Base-by-base conservation (phyloP, 2,888 invertebrate species). In the Drosophila macrospina region DNA sequence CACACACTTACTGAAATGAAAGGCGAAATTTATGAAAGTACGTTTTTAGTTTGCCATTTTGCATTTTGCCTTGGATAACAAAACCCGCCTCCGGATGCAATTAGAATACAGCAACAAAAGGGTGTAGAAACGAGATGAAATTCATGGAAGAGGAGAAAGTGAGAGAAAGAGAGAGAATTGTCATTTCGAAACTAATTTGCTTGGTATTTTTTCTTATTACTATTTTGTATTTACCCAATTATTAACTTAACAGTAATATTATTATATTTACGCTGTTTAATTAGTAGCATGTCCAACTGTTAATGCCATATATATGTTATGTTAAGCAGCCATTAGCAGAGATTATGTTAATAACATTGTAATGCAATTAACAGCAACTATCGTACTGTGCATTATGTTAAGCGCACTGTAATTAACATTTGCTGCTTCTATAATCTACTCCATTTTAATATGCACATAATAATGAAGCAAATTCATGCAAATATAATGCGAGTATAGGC, bases 71-170 rank as follows among this genome's bases (percentile, higher is more conserved):
- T 57, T 54, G 63, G 63, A 73, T 66, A 69, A 67, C 48, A 42
- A 66, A 73, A 52, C 26, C 15, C 47, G 85, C 79, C 85, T 76
- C 69, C 76, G 85, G 85, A 71, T 76, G 81, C 67, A 78, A 79
- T 81, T 81, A 81, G 76, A 76, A 79, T 51, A 39, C 57, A 73
- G 61, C 42, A 65, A 65, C 57, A 47, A 68, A 52, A 57, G 37
- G 8, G 20, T 16, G 26, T 41, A 39, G 34, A 64, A 56, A 60
- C 28, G 26, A 15, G 10, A 1, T 37, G 15, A 34, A 15, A 44
- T 13, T 15, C 32, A 20, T 3, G 1, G 3, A 20, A 20, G 20
- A 20, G 20, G 34, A 15, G 0, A n/a, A 1, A 5, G 15, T 8
- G 13, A 13, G 11, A 26, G 3, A 30, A n/a, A 11, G 10, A 4